A percentile compares a stretch with the other conserved stretches of the same genome.
Evolutionary conservation across 2,888 invertebrate genomes (phyloP).

Genomic region (Ramazzottius varieornatus): DNA sequence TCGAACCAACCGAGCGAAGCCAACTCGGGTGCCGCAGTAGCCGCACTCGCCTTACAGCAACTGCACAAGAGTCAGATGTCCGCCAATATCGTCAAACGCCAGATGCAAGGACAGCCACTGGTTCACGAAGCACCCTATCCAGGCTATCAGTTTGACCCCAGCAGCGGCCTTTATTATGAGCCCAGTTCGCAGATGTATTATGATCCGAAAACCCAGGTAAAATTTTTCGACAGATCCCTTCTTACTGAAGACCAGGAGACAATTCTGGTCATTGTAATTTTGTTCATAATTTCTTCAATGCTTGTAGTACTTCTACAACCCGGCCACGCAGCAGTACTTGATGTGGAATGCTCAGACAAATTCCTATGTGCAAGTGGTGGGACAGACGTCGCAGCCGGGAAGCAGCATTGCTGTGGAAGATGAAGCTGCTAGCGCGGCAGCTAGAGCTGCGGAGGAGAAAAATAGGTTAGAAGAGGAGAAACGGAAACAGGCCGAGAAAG

Average conservation of each 20-base stretch:
- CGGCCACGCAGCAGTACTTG: conserved; percentile 60
- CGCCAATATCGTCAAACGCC: not conserved
- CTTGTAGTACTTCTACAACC: conserved; percentile 62
- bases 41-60: conserved; percentile 53
- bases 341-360: conserved; percentile 54
- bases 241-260: no score
- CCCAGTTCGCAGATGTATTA: conserved; percentile 74
- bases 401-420: no score
- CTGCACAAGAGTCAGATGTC: conserved; percentile 26
- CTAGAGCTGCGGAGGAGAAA: conserved; percentile 21
- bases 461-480: conserved; percentile 27
- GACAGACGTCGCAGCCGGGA: conserved; percentile 4
- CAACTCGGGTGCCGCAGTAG: conserved; percentile 63
- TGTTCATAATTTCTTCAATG: conserved; percentile 3
- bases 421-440: conserved; percentile 12
- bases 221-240: not conserved
- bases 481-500: conserved; percentile 38
- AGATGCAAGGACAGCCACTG: not conserved
- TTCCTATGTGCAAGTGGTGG: conserved; percentile 19
- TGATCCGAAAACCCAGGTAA: conserved; percentile 55
- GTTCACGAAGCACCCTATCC: not conserved
- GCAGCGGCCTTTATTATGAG: conserved; percentile 87
- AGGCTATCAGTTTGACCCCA: conserved; percentile 63
- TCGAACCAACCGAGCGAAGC: no score
- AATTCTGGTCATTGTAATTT: no score